These are phyloP conservation scores for Eleginops maclovinus DNA, from an alignment of 2,113 vertebrate species.

Conservation along the genomic window DNA sequence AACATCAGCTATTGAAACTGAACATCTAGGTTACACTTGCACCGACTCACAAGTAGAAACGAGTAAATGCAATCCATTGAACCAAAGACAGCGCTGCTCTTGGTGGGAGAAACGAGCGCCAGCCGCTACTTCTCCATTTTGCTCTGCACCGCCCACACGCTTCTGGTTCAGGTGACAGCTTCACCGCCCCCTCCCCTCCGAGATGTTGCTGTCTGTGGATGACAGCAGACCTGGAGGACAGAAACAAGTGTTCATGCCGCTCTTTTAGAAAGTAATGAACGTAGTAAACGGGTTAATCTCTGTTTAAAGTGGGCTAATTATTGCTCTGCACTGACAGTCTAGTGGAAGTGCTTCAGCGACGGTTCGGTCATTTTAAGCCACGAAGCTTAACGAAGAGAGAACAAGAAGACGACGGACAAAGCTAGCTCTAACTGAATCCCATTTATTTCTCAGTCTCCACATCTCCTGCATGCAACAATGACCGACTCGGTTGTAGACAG, in stretches of 20 bases:
- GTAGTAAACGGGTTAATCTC: not conserved
- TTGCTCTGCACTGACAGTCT: not conserved
- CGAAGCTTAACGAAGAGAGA: constrained; percentile 14
- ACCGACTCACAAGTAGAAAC: not conserved
- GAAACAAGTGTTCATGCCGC: constrained; percentile 34
- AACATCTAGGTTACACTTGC: not conserved
- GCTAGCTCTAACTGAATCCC: not conserved
- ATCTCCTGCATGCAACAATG: constrained; percentile 72
- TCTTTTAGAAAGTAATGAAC: constrained; percentile 32
- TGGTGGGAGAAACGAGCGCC: not conserved
- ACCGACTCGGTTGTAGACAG: constrained; percentile 77
- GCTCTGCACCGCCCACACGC: constrained; percentile 41
- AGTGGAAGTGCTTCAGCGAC: not conserved
- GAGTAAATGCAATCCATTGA: not conserved
- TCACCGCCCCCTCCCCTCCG: constrained; percentile 62
- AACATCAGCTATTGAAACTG: not conserved
- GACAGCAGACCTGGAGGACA: constrained; percentile 61
- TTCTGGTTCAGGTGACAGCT: constrained; percentile 76
- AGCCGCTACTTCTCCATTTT: not conserved
- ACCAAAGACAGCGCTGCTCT: no score
- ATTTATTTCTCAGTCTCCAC: not conserved
- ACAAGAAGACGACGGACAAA: constrained; percentile 5
- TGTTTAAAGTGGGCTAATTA: not conserved
- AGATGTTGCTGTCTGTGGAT: constrained; percentile 75
- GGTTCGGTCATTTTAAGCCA: constrained; percentile 29